A percentile compares a stretch with the other conserved stretches of the same genome.
Evolutionary conservation across 2,113 vertebrate genomes (phyloP).

Genomic region (Nycticryphes semicollaris): DNA sequence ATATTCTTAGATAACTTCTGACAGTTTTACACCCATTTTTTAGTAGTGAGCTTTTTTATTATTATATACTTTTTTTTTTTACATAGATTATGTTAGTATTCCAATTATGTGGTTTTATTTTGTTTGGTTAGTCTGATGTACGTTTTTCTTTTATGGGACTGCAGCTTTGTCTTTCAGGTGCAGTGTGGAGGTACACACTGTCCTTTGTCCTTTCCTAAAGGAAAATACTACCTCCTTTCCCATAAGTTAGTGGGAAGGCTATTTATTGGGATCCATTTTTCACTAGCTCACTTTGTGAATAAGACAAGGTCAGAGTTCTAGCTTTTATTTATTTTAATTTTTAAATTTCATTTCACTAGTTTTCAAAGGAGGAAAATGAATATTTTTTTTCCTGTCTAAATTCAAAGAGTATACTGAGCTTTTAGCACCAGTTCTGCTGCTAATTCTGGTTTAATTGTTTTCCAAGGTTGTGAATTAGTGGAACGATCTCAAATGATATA

Average conservation of each 20-base stretch:
- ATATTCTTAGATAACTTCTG: neutral
- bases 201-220: neutral
- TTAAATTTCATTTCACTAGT: neutral
- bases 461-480: neutral
- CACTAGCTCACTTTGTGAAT: neutral
- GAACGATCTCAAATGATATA: rapidly evolving
- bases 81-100: neutral
- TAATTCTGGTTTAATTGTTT: neutral
- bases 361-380: neutral
- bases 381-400: rapidly evolving
- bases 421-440: neutral
- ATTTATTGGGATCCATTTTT: neutral
- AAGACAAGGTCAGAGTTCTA: neutral
- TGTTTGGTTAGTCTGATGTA: neutral
- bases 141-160: neutral
- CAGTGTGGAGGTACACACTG: neutral
- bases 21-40: neutral
- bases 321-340: neutral
- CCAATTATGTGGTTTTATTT: neutral
- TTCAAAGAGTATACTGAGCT: neutral
- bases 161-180: neutral
- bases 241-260: neutral
- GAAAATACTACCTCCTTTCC: neutral
- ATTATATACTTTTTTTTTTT: neutral
- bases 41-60: neutral